Percentiles rank a stretch among this genome's conserved stretches.
Evolutionary conservation across 2,888 invertebrate species (phyloP).

Genomic region (Athalia cordata): DNA sequence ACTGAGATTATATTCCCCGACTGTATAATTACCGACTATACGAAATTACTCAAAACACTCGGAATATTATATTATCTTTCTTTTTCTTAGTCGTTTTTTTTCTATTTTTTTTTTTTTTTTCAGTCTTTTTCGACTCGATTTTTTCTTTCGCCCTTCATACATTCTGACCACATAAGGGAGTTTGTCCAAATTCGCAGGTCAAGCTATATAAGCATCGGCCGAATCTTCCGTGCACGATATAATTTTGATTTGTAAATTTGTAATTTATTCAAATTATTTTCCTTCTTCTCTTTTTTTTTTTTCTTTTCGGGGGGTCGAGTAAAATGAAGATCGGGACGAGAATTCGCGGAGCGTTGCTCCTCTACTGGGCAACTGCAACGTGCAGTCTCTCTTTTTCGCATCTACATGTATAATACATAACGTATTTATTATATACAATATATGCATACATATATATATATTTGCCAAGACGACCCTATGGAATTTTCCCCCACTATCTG

Average conservation of each 20-base stretch:
- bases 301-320: background rate
- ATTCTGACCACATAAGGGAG: background rate
- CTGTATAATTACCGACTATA: too few species aligned
- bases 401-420: too few species aligned
- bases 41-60: background rate
- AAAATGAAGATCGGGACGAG: background rate
- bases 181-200: background rate
- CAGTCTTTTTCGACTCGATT: background rate
- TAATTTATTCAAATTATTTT: background rate
- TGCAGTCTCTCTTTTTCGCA: background rate
- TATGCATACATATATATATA: background rate
- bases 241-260: background rate
- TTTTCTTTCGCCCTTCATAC: background rate
- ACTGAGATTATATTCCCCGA: too few species aligned
- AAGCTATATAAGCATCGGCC: too few species aligned
- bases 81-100: background rate
- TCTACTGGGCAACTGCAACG: background rate
- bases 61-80: background rate
- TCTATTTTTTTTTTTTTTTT: background rate
- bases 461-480: slow-evolving; percentile 23
- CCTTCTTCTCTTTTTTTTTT: background rate
- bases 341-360: background rate
- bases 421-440: too few species aligned
- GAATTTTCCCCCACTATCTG: background rate
- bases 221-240: background rate